These are phyloP conservation scores for Masnerella sp. DNA, from an alignment of 2,888 invertebrate species.

Conservation along the genomic window DNA sequence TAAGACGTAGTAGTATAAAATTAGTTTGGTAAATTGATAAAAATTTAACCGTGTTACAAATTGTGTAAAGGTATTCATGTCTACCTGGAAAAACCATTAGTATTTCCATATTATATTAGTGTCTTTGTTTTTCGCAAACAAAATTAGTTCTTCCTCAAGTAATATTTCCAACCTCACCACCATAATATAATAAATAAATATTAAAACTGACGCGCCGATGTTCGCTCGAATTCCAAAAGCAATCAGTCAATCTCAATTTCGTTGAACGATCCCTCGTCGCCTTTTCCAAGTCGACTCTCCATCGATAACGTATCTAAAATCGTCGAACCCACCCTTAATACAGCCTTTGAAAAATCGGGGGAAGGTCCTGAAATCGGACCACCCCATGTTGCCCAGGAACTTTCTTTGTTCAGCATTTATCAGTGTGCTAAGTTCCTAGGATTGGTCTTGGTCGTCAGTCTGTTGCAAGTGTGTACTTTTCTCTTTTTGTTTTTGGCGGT, in stretches of 20 bases:
- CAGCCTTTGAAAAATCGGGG: constrained; percentile 46
- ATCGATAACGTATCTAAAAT: constrained; percentile 22
- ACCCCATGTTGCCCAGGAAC: too few relatives aligned
- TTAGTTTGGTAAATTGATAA: too few relatives aligned
- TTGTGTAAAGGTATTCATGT: too few relatives aligned
- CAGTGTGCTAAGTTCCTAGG: too few relatives aligned
- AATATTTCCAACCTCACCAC: neutral
- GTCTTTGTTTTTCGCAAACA: too few relatives aligned
- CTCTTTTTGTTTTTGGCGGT: constrained; percentile 26
- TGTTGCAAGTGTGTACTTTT: constrained; percentile 16
- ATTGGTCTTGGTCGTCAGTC: constrained; percentile 36
- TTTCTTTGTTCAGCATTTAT: too few relatives aligned
- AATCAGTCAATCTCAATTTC: constrained; percentile 35
- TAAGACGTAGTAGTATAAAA: too few relatives aligned
- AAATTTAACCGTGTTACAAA: too few relatives aligned
- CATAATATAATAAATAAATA: constrained; percentile 11
- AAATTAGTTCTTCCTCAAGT: neutral
- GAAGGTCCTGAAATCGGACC: too few relatives aligned
- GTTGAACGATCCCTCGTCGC: constrained; percentile 3
- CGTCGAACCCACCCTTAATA: constrained; percentile 44
- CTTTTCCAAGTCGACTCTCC: constrained; percentile 15
- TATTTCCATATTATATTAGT: too few relatives aligned
- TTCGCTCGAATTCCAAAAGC: constrained; percentile 12
- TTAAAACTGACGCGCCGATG: neutral
- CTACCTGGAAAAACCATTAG: too few relatives aligned